Percentiles rank a stretch among this genome's conserved stretches.
Evolutionary conservation across 2,797 vertebrate species (phyloP).

Genomic region (Rhyacichthys aspro): DNA sequence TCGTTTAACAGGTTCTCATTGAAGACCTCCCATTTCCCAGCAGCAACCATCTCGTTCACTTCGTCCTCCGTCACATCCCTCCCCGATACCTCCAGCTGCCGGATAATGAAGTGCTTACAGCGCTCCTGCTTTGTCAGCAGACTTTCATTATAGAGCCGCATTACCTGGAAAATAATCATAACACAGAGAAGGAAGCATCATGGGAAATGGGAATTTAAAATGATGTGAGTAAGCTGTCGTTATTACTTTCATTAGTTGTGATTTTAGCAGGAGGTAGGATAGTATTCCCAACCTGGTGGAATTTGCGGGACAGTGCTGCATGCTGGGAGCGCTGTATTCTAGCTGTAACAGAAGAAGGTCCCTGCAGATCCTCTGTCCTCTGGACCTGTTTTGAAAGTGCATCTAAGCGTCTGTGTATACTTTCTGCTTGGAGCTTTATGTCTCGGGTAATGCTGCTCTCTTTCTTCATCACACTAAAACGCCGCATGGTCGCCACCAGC

Average conservation of each 20-base stretch:
- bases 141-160: slow-evolving; percentile 87
- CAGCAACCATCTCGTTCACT: slow-evolving; percentile 89
- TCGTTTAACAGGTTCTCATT: slow-evolving; percentile 93
- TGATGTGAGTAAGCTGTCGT: background rate
- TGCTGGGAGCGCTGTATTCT: slow-evolving; percentile 88
- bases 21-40: slow-evolving; percentile 95
- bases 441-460: slow-evolving; percentile 87
- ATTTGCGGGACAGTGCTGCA: slow-evolving; percentile 79
- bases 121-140: slow-evolving; percentile 89
- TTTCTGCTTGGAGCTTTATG: slow-evolving; percentile 90
- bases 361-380: slow-evolving; percentile 80
- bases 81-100: slow-evolving; percentile 91
- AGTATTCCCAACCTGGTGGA: slow-evolving; percentile 75
- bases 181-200: slow-evolving; percentile 20
- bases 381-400: slow-evolving; percentile 82
- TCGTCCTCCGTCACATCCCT: slow-evolving; percentile 88
- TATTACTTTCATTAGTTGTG: background rate
- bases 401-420: slow-evolving; percentile 82
- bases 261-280: background rate
- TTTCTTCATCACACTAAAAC: slow-evolving; percentile 94
- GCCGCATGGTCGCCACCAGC: slow-evolving; percentile 89
- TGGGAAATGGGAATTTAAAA: slow-evolving; percentile 20
- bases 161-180: slow-evolving; percentile 74
- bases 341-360: slow-evolving; percentile 75
- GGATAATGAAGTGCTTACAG: slow-evolving; percentile 91